Base-by-base conservation (phyloP, 2,888 invertebrate species). In the Synanthedon tipuliformis region DNA sequence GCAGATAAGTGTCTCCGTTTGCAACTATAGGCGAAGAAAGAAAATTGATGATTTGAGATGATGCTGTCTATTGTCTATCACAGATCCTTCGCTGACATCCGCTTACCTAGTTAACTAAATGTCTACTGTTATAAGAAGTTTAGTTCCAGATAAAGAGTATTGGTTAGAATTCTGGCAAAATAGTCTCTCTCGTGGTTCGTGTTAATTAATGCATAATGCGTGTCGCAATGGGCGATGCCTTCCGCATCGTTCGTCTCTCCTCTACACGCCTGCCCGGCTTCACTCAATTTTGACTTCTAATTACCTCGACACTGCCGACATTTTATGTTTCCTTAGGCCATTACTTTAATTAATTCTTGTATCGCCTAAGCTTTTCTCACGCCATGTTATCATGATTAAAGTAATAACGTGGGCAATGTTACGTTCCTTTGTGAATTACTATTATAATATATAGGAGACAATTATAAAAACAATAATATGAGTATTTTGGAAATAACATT, bases 291-390 rank as follows among this genome's bases (percentile, higher is more conserved):
- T 71, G 73, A 76, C 76, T 78, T 78, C 74, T 83, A 81, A 84
- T 85, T 81, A 79, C 78, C 73, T 65, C 65, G 63, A 73, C 67
- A 71, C 74, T 68, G 68, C 76, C 73, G 71, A 74, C 75, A 64
- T 72, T 83, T 83, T 80, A 82, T 83, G 79, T 82, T 82, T 82
- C 81, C 81, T 80, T 73, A 69, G 69, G 64, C 79, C 73, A 81
- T 83, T 81, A 83, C 66, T 75, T 79, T 81, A 84, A 84, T 83
- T 82, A 82, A 80, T 81, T 82, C 73, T 71, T 69, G 73, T 69
- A 68, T 71, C 71, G 70, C 57, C 67, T 70, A 69, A 71, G 67
- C 69, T 77, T 78, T 82, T 85, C 84, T 82, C 84, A 83, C 82
- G 81, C 66, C 65, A 63, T 64, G 66, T 73, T 75, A 75, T 71